These are phyloP conservation scores for Phyllotis vaccarum DNA, from an alignment of 2,797 vertebrate species.

Conservation along the genomic window DNA sequence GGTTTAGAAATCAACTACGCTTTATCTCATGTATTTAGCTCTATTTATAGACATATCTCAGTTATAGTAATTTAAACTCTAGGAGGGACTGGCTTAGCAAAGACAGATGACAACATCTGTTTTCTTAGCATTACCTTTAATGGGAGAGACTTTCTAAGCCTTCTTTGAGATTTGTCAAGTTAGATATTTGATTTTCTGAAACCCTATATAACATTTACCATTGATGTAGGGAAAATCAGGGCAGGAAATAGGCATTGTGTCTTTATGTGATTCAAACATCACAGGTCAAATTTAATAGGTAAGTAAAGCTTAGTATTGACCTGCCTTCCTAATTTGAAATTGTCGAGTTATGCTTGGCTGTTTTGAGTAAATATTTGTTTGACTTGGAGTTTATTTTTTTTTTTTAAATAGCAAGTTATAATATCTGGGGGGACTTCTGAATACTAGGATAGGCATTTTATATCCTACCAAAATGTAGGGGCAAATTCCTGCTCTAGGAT, in stretches of 20 bases:
- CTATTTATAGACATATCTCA: not conserved
- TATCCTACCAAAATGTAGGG: not conserved
- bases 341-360: not conserved
- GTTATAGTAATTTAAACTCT: not conserved
- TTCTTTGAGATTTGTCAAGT: not conserved
- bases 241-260: slow-evolving; percentile 5
- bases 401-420: not conserved
- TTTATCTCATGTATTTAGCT: not conserved
- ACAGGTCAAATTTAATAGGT: slow-evolving; percentile 38
- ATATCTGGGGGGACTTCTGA: not conserved
- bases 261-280: slow-evolving; percentile 36
- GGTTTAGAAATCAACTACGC: not conserved
- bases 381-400: not conserved
- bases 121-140: slow-evolving; percentile 25
- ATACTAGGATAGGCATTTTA: not conserved
- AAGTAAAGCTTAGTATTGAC: not conserved
- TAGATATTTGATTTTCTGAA: not conserved
- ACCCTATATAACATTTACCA: not conserved
- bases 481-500: not conserved
- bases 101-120: slow-evolving; percentile 20
- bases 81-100: not conserved
- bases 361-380: not conserved
- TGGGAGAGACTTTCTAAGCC: slow-evolving; percentile 18
- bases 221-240: not conserved
- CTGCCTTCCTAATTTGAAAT: not conserved